A percentile compares a stretch with the other conserved stretches of the same genome.
These are phyloP conservation scores for Alectoris magna DNA, from an alignment of 2,797 vertebrate species.

Conservation along the genomic window DNA sequence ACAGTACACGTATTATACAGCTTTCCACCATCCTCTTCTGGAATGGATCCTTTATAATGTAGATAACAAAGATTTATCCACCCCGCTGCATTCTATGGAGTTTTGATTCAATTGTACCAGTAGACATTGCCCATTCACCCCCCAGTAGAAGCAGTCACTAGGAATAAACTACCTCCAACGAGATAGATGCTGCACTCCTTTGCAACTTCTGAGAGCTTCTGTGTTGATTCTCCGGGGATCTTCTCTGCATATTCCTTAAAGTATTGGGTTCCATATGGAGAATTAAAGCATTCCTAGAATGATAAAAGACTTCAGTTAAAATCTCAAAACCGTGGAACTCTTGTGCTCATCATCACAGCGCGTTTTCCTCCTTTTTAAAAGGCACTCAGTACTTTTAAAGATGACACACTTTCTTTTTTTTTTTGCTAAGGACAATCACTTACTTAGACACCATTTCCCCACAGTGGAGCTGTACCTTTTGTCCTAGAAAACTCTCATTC, in stretches of 20 bases:
- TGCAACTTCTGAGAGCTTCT: slow-evolving; percentile 89
- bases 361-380: neutral
- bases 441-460: neutral
- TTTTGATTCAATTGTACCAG: neutral
- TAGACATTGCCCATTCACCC: neutral
- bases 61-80: slow-evolving; percentile 21
- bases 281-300: slow-evolving; percentile 96
- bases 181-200: slow-evolving; percentile 90
- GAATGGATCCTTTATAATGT: slow-evolving; percentile 89
- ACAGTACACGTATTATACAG: slow-evolving; percentile 93
- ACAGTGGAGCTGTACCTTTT: neutral
- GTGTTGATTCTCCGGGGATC: slow-evolving; percentile 92
- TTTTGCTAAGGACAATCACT: neutral
- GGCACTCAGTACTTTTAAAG: too few relatives aligned
- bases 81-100: neutral
- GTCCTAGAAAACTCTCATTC: neutral
- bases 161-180: slow-evolving; percentile 87
- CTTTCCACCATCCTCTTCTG: slow-evolving; percentile 91
- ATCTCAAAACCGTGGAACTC: neutral
- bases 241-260: slow-evolving; percentile 92
- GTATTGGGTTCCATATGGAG: slow-evolving; percentile 91
- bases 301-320: neutral
- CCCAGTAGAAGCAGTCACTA: neutral
- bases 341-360: neutral
- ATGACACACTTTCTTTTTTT: neutral